Base-by-base conservation (phyloP, 2,113 vertebrate genomes). In the Sinocyclocheilus anshuiensis region DNA sequence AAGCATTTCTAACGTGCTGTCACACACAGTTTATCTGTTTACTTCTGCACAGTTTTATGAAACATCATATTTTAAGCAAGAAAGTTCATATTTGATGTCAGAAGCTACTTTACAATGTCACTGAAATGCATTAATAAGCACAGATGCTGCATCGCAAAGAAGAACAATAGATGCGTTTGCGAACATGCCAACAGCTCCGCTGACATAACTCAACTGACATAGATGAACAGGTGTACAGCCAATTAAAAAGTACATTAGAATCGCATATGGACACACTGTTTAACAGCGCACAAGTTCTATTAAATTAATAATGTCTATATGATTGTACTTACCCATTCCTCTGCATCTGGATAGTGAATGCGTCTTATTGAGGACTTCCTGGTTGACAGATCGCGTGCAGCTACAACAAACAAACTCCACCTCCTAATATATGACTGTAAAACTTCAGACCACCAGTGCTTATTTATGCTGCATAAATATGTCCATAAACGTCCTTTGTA, bases 341-440 rank as follows among this genome's bases (percentile, higher is more conserved):
- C 61, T 24, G 36, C 50, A 53, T 63, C 50, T 72, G 26, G 71
- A 81, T n/a, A 61, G 20, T 74, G 8, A 67, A 84, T 12, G 55
- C 29, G 26, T 72, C 33, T 45, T 42, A n/a, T 74, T 78, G 45
- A 9, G 20, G 24, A 57, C 83, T 89, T 89, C 88, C 88, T 86
- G 85, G 63, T 87, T 45, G 15, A 26, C 11, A 45, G 79, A 65
- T 9, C 16, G 53, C 29, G 53, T 9, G 7, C 42, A 16, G 22
- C 11, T 9, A 2, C n/a, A 6, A 81, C 74, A 26, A 5, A 81
- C 72, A 24, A 81, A 81, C 79, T 65, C 79, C 79, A 65, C 79
- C 79, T 65, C 59, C 3, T 3, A 24, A 42, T 8, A 42, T 15
- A 6, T 26, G 33, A 42, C 53, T 59, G n/a, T 24, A 55, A 78